phyloP scores from a whole-genome alignment of 1,140 invertebrate species.

The Lucilia cuprina region DNA sequence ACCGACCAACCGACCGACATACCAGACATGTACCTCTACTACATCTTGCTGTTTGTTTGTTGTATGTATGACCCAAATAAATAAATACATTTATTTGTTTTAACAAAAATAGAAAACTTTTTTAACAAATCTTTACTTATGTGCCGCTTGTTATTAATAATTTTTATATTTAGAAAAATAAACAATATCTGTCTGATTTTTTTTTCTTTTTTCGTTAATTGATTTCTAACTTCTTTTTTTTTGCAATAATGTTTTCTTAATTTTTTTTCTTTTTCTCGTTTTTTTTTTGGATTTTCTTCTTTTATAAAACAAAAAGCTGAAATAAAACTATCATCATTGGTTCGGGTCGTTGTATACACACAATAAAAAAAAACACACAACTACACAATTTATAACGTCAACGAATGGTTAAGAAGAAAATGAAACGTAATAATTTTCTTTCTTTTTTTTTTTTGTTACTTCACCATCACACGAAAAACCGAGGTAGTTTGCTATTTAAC shows the following conservation, averaged over 20 bases:
- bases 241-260: background rate
- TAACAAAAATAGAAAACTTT: background rate
- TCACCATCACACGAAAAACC: background rate
- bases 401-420: constrained; percentile 25
- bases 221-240: background rate
- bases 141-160: background rate
- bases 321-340: background rate
- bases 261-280: background rate
- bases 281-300: background rate
- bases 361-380: constrained; percentile 18
- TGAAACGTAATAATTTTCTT: constrained; percentile 33
- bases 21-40: background rate
- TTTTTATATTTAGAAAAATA: background rate
- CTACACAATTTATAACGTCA: constrained; percentile 29
- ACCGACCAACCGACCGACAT: background rate
- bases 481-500: background rate
- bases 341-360: constrained; percentile 25
- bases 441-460: background rate
- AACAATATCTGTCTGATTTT: background rate
- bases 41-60: background rate
- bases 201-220: background rate
- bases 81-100: background rate
- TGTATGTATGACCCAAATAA: background rate
- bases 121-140: background rate
- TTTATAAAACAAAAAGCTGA: background rate